phyloP scores from a whole-genome alignment of 2,113 vertebrate genomes.

The Aptenodytes patagonicus region DNA sequence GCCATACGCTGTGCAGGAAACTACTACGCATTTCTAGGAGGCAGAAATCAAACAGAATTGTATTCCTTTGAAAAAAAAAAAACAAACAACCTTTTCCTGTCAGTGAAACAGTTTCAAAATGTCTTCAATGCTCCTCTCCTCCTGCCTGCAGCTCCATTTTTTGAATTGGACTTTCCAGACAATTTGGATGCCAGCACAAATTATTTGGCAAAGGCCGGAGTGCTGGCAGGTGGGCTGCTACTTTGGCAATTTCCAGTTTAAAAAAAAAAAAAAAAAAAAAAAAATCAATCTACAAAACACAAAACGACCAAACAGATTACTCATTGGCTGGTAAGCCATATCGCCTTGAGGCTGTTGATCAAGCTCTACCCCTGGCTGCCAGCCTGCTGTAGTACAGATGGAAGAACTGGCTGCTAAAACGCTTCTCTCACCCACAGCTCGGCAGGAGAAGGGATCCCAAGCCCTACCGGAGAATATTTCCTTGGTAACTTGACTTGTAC shows the following conservation, averaged over 20 bases:
- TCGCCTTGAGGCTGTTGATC: constrained; percentile 51
- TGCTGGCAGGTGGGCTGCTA: constrained; percentile 66
- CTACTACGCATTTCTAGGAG: neutral
- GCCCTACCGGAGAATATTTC: constrained; percentile 44
- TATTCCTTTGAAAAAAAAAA: neutral
- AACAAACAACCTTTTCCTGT: neutral
- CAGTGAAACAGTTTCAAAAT: neutral
- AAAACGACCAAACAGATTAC: constrained; percentile 66
- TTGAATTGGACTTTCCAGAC: neutral
- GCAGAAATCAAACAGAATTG: neutral
- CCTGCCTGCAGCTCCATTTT: neutral
- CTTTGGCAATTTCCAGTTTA: constrained; percentile 47
- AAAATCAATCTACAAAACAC: constrained; percentile 65
- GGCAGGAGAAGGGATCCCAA: constrained; percentile 54
- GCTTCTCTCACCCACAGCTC: constrained; percentile 35
- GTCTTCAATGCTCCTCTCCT: neutral
- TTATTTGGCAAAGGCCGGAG: constrained; percentile 57
- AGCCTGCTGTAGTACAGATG: constrained; percentile 71
- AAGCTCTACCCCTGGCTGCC: constrained; percentile 60
- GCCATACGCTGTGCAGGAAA: neutral
- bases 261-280: neutral
- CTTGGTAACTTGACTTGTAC: constrained; percentile 43
- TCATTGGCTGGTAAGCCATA: constrained; percentile 66
- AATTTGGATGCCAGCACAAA: constrained; percentile 38
- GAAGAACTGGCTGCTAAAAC: constrained; percentile 58